Percentiles rank a stretch among this genome's conserved stretches.
Conservation (phyloP, 1,140 invertebrate species). For the Aradophagus sp. region DNA sequence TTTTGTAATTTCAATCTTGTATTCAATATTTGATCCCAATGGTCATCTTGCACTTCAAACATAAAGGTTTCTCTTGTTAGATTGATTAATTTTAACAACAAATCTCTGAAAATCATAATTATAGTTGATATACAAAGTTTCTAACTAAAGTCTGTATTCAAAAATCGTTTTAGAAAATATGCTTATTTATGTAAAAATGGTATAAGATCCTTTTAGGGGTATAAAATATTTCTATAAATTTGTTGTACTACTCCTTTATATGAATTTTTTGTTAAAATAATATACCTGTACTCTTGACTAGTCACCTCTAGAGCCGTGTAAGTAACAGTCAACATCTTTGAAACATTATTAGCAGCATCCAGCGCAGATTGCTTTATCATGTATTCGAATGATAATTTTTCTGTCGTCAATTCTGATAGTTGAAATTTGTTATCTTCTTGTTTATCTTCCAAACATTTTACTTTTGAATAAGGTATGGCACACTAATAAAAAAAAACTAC, state of each 20-base stretch:
- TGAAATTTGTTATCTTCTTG: conserved; percentile 55
- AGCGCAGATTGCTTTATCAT: conserved; percentile 70
- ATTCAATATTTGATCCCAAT: conserved; percentile 66
- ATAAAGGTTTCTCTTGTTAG: conserved; percentile 63
- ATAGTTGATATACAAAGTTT: too few relatives aligned
- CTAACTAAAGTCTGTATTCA: too few relatives aligned
- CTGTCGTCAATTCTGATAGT: conserved; percentile 56
- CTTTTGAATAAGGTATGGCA: conserved; percentile 45
- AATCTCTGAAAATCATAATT: conserved; percentile 47
- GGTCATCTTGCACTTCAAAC: conserved; percentile 61
- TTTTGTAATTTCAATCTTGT: conserved; percentile 61
- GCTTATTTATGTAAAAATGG: too few relatives aligned
- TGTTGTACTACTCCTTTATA: too few relatives aligned
- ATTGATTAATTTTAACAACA: conserved; percentile 62
- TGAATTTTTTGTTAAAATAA: neutral
- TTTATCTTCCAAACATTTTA: conserved; percentile 46
- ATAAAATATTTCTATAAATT: too few relatives aligned
- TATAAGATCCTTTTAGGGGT: too few relatives aligned
- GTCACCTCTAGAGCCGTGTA: conserved; percentile 65
- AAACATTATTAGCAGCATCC: conserved; percentile 67
- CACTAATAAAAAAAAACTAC: conserved; percentile 38
- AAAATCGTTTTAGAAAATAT: too few relatives aligned
- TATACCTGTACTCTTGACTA: conserved; percentile 68
- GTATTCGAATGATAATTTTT: conserved; percentile 67
- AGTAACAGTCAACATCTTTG: conserved; percentile 65